Evolutionary conservation across 1,140 invertebrate genomes (phyloP).

Genomic region (Sminthurinus signatus): DNA sequence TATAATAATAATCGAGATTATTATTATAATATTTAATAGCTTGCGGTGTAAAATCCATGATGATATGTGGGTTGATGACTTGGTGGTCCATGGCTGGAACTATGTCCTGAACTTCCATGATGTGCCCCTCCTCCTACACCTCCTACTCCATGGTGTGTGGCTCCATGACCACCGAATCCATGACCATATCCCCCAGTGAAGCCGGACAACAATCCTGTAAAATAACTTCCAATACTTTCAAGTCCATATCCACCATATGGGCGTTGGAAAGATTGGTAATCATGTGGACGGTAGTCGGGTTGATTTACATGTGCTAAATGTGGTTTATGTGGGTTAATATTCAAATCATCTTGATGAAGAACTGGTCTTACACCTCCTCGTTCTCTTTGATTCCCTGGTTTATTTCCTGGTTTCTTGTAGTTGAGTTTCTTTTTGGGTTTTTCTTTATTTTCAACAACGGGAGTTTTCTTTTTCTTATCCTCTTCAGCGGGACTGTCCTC

Average conservation of each 20-base stretch:
- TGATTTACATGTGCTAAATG: background rate
- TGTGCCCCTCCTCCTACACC: background rate
- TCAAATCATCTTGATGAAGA: background rate
- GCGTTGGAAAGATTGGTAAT: constrained; percentile 8
- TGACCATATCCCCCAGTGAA: constrained; percentile 2
- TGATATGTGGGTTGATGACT: constrained; percentile 10
- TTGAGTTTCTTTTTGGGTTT: constrained; percentile 1
- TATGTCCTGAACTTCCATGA: constrained; percentile 1
- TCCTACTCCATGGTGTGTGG: background rate
- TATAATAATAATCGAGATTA: no score
- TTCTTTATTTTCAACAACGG: no score
- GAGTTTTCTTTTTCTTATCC: background rate
- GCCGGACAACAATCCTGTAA: constrained; percentile 4
- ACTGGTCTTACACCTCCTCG: background rate
- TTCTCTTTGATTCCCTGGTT: background rate
- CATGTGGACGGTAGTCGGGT: constrained; percentile 1
- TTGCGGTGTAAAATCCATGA: constrained; percentile 9
- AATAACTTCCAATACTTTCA: background rate
- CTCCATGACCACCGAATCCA: background rate
- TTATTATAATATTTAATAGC: no score
- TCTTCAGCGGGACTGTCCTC: background rate
- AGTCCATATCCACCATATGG: constrained; percentile 7
- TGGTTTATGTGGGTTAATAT: background rate
- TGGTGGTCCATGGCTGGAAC: background rate
- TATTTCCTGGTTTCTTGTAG: background rate